A percentile compares a stretch with the other conserved stretches of the same genome.
phyloP scores from a whole-genome alignment of 2,888 invertebrate species.

The Odontomyia ornata region DNA sequence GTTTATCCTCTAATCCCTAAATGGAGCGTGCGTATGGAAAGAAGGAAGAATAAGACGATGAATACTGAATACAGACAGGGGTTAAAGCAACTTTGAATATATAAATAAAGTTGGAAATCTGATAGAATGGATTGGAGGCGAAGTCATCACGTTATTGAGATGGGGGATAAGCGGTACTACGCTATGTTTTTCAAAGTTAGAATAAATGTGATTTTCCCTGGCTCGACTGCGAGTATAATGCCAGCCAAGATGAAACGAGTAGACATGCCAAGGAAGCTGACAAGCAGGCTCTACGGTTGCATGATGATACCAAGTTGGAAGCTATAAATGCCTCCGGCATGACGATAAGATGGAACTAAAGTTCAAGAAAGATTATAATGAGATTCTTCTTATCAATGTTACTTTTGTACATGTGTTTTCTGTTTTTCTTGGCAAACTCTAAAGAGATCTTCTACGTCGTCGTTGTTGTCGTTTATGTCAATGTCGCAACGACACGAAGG shows the following conservation, averaged over 20 bases:
- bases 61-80: conserved; percentile 11
- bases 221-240: not conserved
- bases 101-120: conserved; percentile 35
- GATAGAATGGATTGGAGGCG: not conserved
- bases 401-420: conserved; percentile 46
- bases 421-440: conserved; percentile 5
- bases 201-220: conserved; percentile 29
- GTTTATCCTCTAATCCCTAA: conserved; percentile 33
- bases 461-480: too few relatives aligned
- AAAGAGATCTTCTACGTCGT: too few relatives aligned
- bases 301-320: conserved; percentile 37
- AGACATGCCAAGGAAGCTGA: conserved; percentile 7
- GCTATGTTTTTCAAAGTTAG: conserved; percentile 15
- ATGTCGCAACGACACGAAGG: not conserved
- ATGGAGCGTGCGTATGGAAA: conserved; percentile 39
- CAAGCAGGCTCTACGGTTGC: not conserved
- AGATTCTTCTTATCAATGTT: conserved; percentile 48
- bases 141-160: not conserved
- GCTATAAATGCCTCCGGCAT: conserved; percentile 43
- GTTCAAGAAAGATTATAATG: conserved; percentile 47
- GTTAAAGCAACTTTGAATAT: conserved; percentile 41
- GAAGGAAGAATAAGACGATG: too few relatives aligned
- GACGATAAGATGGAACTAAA: conserved; percentile 47
- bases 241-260: not conserved
- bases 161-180: conserved; percentile 18